Evolutionary conservation across 92 coral and sea anemone species (phyloP), one percentile per base, ranked within the genome.

Genomic region (Parazoanthus swiftii): DNA sequence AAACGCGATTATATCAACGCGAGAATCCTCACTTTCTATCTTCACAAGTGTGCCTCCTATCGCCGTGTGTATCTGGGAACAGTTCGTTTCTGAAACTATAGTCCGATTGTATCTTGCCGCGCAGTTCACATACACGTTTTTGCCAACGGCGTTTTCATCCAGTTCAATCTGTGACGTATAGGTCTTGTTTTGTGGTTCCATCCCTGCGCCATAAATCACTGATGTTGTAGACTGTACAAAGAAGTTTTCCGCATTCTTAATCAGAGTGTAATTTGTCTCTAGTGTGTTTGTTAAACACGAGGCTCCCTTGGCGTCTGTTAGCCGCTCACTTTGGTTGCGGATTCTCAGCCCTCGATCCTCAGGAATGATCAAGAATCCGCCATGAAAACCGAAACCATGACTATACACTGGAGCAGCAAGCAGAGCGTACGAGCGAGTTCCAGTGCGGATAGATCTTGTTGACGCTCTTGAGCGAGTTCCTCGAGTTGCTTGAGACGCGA

Each of bases 351-450:
- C 81, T 23, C 37, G 65, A n/a, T 56, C 21, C 0, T 77, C 33
- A 18, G 81, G 81, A 42, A 78, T 78, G 35, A 46, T 59, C 23
- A 79, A 29, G n/a, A 50, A 79, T 14, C 39, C 82, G 66, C 82
- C 82, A 13, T 50, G 82, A n/a, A 79, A 79, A 18, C 23, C 36
- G 39, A 35, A 79, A 21, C 65, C 82, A 25, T 46, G 33, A 50
- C 43, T 46, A 21, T 79, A 79, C 20, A 79, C 82, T 14, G 82
- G 82, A 18, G 82, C 68, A 33, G 20, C 8, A 50, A 1, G 16
- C 65, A 79, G 37, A 54, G 18, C 59, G 48, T 54, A 54, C 4
- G 8, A 78, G 59, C 82, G 25, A 79, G 82, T 79, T 50, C 36
- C 6, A 2, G 63, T 0, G 56, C 3, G 18, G 43, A 79, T 51